phyloP scores from a whole-genome alignment of 2,888 invertebrate genomes.

The Cheilosia soror region DNA sequence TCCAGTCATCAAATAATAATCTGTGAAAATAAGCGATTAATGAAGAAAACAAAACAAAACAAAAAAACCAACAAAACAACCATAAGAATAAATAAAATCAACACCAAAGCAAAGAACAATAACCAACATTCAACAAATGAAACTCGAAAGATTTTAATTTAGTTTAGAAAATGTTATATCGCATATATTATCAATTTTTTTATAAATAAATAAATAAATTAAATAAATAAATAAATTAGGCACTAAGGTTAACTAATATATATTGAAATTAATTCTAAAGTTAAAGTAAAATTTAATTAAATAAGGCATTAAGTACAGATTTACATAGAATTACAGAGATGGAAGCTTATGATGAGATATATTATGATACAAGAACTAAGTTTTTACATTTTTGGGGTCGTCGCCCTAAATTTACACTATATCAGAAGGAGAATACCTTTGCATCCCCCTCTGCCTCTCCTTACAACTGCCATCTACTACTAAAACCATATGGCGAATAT shows the following conservation, averaged over 20 bases:
- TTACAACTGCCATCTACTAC: conserved; percentile 83
- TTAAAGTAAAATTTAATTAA: conserved; percentile 23
- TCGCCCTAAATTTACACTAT: conserved; percentile 44
- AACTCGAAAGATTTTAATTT: conserved; percentile 51
- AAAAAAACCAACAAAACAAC: conserved; percentile 3
- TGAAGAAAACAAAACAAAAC: conserved; percentile 33
- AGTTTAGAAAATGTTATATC: conserved; percentile 41
- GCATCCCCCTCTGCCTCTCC: background rate
- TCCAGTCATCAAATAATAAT: conserved; percentile 40
- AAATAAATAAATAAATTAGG: conserved; percentile 76
- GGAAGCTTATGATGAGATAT: conserved; percentile 13
- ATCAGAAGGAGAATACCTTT: background rate
- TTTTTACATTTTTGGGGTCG: conserved; percentile 52
- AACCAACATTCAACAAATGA: conserved; percentile 32
- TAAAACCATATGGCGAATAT: conserved; percentile 83
- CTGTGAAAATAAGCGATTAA: conserved; percentile 61
- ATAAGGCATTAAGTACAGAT: conserved; percentile 32
- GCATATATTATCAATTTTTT: conserved; percentile 62
- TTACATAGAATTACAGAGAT: conserved; percentile 32
- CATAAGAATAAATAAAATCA: conserved; percentile 6
- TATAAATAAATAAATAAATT: conserved; percentile 77
- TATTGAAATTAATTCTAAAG: conserved; percentile 16
- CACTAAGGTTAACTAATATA: conserved; percentile 56
- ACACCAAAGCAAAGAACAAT: conserved; percentile 3
- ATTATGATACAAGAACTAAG: conserved; percentile 52